These are phyloP conservation scores for Xylota sylvarum DNA, from an alignment of 2,888 invertebrate species.

Conservation along the genomic window DNA sequence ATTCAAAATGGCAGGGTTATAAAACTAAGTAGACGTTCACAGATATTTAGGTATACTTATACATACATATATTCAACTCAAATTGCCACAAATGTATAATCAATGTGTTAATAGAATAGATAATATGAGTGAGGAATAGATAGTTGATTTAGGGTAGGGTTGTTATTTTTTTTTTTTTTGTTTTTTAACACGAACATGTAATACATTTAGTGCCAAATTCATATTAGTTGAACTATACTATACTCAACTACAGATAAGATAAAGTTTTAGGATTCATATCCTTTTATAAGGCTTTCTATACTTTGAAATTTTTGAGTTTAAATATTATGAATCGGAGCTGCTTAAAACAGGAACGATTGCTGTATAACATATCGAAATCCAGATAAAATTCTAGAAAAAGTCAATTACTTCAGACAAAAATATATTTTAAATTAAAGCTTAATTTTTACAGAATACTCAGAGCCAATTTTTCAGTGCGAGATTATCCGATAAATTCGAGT, in stretches of 20 bases:
- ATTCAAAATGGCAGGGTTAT: conserved; percentile 54
- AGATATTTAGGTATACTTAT: neutral
- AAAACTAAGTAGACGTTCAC: conserved; percentile 22
- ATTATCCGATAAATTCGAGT: no score
- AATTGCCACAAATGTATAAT: conserved; percentile 11
- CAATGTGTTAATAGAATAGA: conserved; percentile 1
- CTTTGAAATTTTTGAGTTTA: neutral
- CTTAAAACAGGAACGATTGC: no score
- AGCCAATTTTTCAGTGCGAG: no score
- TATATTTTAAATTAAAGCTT: no score
- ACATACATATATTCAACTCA: neutral
- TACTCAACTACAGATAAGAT: no score
- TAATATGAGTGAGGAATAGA: neutral
- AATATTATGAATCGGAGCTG: no score
- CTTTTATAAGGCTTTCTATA: neutral
- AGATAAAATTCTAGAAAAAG: no score
- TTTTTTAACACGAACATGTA: neutral
- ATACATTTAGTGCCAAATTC: neutral
- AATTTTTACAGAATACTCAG: no score
- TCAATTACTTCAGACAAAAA: no score
- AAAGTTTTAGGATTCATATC: neutral
- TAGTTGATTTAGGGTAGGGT: conserved; percentile 1
- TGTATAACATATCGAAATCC: no score
- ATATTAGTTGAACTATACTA: neutral
- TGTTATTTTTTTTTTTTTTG: neutral